These are phyloP conservation scores for Calonectris borealis DNA, from an alignment of 2,113 vertebrate species.

Conservation along the genomic window DNA sequence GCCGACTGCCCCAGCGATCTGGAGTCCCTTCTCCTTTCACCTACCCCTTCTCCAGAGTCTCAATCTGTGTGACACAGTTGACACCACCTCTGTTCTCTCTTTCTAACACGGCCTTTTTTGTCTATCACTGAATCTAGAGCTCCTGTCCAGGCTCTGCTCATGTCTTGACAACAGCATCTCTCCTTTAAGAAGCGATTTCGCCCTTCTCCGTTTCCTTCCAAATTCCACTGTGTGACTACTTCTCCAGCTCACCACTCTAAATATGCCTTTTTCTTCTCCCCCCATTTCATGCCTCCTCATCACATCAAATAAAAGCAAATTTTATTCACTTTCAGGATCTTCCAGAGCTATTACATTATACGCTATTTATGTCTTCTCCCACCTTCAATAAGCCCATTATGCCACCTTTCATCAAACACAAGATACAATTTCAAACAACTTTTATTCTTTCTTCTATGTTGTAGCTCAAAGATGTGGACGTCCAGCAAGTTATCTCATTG, in stretches of 20 bases:
- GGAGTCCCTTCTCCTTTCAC: neutral
- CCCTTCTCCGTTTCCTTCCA: neutral
- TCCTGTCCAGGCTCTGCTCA: neutral
- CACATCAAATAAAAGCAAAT: conserved; percentile 27
- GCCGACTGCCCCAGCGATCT: fast-evolving
- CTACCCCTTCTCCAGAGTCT: neutral
- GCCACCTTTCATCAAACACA: conserved; percentile 17
- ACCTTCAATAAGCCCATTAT: neutral
- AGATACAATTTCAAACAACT: conserved; percentile 10
- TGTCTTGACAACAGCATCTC: neutral
- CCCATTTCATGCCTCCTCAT: neutral
- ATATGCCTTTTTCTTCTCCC: neutral
- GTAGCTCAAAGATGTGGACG: neutral
- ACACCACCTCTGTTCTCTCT: neutral
- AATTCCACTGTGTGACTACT: neutral
- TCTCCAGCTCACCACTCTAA: neutral
- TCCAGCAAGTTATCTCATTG: neutral
- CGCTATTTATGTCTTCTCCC: conserved; percentile 32
- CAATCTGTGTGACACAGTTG: fast-evolving
- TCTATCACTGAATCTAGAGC: neutral
- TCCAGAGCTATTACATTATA: neutral
- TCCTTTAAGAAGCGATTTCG: neutral
- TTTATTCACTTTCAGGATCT: conserved; percentile 25
- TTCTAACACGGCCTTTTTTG: neutral
- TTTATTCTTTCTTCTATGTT: neutral